Percentiles rank a stretch among this genome's conserved stretches.
Evolutionary conservation across 2,113 vertebrate genomes (phyloP).

Genomic region (Chionomys nivalis): DNA sequence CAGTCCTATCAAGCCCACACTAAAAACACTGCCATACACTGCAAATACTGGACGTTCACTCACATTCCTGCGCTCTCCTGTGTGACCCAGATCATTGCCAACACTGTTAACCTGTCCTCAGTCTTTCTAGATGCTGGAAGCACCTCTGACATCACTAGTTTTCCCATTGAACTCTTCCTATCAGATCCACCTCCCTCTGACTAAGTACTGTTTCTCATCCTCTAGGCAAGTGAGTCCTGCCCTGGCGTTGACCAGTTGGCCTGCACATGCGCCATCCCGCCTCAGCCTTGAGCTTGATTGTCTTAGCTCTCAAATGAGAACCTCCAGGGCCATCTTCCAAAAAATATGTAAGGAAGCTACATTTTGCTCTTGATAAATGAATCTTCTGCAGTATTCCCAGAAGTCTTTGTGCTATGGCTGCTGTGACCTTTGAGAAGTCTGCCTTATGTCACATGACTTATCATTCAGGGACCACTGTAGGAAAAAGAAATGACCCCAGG

Average conservation of each 20-base stretch:
- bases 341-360: not conserved
- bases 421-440: not conserved
- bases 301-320: not conserved
- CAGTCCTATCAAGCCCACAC: not conserved
- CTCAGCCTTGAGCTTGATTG: not conserved
- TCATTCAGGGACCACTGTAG: not conserved
- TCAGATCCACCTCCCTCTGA: not conserved
- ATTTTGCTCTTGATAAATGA: not conserved
- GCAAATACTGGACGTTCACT: not conserved
- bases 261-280: not conserved
- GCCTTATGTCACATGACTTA: not conserved
- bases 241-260: too few relatives aligned
- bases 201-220: not conserved
- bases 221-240: not conserved
- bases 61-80: not conserved
- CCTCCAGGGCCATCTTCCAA: not conserved
- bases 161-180: not conserved
- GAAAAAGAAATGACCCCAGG: not conserved
- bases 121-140: not conserved
- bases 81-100: not conserved
- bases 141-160: not conserved
- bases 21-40: not conserved
- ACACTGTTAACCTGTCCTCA: not conserved
- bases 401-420: not conserved
- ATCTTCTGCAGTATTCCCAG: too few relatives aligned